Evolutionary conservation across 2,888 invertebrate species (phyloP), one percentile per base, ranked within the genome.

Genomic region (Stenodera caucasica): DNA sequence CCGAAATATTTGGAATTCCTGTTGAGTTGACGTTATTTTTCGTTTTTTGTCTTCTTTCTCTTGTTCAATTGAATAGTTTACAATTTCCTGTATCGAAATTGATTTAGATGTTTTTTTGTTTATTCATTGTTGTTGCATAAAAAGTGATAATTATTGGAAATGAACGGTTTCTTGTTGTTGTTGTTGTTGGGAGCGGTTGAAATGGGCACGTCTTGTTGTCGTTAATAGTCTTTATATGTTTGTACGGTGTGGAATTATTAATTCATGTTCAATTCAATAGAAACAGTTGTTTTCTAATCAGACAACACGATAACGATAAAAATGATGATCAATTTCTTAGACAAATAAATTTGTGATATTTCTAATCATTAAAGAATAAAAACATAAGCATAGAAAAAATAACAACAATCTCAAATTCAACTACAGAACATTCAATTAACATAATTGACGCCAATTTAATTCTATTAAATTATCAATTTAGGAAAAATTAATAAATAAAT

Each of bases 371-470:
- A n/a, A n/a, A n/a, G n/a, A n/a, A n/a, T n/a, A n/a, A n/a, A n/a
- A n/a, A n/a, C n/a, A n/a, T n/a, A n/a, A n/a, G n/a, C n/a, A n/a
- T n/a, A n/a, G n/a, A n/a, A n/a, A n/a, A n/a, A n/a, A n/a, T 26
- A 26, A 37, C 15, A 15, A 1, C 9, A 35, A 5, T 45, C 45
- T 12, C 21, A 45, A 21, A 21, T 45, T 21, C 40, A 35, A n/a
- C n/a, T n/a, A n/a, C n/a, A 26, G 9, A 45, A 45, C 2, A 23
- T 45, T 45, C 21, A 45, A 45, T 45, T 12, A 45, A 23, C 21
- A 11, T 45, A 45, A 45, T 45, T 45, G 45, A 45, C 6, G 45
- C 6, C 23, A 45, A 45, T 45, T 45, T 45, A 45, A 45, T 45
- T 45, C 21, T 6, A 45, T 45, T 45, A 45, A 12, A 12, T 45